Percentiles rank a stretch among this genome's conserved stretches.
phyloP scores from a whole-genome alignment of 2,888 invertebrate genomes.

The Metopia argyrocephala region DNA sequence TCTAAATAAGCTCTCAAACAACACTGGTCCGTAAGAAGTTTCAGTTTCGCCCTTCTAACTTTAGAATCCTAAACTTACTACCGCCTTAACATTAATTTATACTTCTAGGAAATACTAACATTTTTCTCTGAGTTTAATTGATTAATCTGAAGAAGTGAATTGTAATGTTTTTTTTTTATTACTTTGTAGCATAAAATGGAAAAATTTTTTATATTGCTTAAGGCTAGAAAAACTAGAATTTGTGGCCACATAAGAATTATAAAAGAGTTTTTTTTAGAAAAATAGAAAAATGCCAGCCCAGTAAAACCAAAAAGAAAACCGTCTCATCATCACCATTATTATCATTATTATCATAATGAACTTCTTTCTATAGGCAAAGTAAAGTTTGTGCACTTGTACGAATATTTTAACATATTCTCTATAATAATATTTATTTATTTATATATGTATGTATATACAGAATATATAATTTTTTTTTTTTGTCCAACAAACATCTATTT shows the following conservation, averaged over 20 bases:
- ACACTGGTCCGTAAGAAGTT: no score
- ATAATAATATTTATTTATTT: conserved; percentile 45
- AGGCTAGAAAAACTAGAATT: conserved; percentile 65
- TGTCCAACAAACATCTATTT: neutral
- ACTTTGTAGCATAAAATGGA: conserved; percentile 55
- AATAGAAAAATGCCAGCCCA: neutral
- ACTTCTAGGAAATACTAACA: neutral
- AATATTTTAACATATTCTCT: conserved; percentile 48
- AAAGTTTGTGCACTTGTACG: conserved; percentile 41
- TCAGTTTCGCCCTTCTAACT: no score
- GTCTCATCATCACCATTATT: conserved; percentile 27
- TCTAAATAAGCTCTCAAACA: no score
- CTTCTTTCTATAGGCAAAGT: no score
- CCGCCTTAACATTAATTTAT: no score
- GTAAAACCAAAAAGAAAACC: conserved; percentile 28
- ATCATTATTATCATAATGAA: conserved; percentile 17
- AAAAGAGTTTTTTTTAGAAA: neutral
- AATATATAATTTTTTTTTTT: neutral
- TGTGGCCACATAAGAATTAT: conserved; percentile 25
- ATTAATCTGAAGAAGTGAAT: conserved; percentile 35
- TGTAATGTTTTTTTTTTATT: conserved; percentile 38
- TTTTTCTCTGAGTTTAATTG: conserved; percentile 19
- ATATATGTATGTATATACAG: no score
- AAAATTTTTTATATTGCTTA: conserved; percentile 64
- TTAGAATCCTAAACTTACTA: no score